These are phyloP conservation scores for Drosophila serrata DNA, from an alignment of 1,140 invertebrate genomes.

Conservation along the genomic window DNA sequence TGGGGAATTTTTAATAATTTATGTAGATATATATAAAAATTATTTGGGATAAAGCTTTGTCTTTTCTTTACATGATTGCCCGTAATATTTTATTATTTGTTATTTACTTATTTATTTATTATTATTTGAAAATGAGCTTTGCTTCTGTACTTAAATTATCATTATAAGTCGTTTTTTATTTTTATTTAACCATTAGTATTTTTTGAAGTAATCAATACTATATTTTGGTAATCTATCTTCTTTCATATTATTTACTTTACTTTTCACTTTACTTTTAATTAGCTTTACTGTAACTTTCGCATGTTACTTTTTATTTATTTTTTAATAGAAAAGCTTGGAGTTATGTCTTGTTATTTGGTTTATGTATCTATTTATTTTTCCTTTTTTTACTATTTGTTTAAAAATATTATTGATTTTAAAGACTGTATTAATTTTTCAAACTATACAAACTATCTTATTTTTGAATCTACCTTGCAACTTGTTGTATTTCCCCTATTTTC, in stretches of 20 bases:
- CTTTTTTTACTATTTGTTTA: not conserved
- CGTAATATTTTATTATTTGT: not conserved
- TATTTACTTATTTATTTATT: not conserved
- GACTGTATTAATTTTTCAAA: not conserved
- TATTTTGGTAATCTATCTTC: not conserved
- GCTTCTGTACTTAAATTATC: too few species aligned
- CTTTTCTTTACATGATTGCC: not conserved
- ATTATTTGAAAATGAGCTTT: not conserved
- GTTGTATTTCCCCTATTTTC: not conserved
- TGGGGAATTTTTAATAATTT: not conserved
- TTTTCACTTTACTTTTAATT: too few species aligned
- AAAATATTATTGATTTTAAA: not conserved
- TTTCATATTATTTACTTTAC: too few species aligned
- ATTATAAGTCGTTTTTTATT: not conserved
- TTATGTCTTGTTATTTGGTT: not conserved
- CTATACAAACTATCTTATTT: not conserved
- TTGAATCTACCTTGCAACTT: not conserved
- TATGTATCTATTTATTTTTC: not conserved
- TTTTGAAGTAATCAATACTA: not conserved
- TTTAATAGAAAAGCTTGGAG: not conserved
- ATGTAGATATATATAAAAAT: not conserved
- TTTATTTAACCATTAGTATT: not conserved
- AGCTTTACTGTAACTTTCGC: not conserved
- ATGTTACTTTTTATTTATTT: not conserved
- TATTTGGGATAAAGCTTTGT: too few species aligned